Evolutionary conservation across 2,797 vertebrate genomes (phyloP).

Genomic region (Hipposideros larvatus): DNA sequence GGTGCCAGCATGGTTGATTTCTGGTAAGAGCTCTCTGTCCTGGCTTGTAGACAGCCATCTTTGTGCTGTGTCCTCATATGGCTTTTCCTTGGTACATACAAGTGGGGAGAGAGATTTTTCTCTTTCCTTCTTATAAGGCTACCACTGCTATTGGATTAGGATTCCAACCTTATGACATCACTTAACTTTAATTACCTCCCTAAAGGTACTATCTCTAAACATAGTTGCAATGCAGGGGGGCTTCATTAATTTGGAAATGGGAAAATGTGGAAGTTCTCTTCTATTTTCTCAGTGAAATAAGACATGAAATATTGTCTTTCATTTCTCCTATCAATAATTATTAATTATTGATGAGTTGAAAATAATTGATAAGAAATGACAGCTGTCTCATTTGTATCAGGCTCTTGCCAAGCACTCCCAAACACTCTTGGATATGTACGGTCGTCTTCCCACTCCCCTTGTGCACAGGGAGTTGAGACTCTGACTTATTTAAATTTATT

Average conservation of each 20-base stretch:
- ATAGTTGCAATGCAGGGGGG: not conserved
- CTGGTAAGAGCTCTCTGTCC: not conserved
- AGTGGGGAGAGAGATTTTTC: not conserved
- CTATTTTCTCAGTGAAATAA: constrained; percentile 18
- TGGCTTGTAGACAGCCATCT: not conserved
- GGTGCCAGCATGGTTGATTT: not conserved
- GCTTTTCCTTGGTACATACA: not conserved
- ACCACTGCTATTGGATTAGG: not conserved
- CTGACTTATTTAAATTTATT: constrained; percentile 14
- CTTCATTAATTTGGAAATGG: not conserved
- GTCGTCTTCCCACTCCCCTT: not conserved
- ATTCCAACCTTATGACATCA: not conserved
- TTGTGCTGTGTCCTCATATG: not conserved
- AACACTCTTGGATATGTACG: not conserved
- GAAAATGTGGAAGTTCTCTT: not conserved
- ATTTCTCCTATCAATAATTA: not conserved
- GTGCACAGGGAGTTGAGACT: not conserved
- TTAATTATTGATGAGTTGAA: not conserved
- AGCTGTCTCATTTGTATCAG: not conserved
- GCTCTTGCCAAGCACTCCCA: not conserved
- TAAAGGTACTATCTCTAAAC: not conserved
- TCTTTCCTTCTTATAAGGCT: not conserved
- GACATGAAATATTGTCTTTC: not conserved
- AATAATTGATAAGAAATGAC: constrained; percentile 9
- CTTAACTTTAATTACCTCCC: constrained; percentile 1